A percentile compares a stretch with the other conserved stretches of the same genome.
phyloP scores from a whole-genome alignment of 2,113 vertebrate species.

The Fulmarus glacialis region DNA sequence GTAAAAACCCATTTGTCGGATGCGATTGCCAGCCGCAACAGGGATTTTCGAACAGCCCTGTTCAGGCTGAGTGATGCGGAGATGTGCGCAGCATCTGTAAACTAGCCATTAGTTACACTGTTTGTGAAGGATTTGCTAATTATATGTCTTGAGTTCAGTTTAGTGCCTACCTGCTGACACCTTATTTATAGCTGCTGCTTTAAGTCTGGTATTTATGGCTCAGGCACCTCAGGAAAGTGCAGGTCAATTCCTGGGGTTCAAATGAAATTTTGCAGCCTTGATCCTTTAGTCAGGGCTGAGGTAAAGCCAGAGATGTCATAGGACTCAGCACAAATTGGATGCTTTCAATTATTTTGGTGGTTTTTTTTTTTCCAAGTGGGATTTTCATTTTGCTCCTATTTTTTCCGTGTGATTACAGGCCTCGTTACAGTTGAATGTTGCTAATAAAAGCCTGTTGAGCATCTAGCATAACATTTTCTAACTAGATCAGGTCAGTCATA shows the following conservation, averaged over 20 bases:
- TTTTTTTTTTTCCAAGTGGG: neutral
- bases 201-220: neutral
- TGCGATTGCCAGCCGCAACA: neutral
- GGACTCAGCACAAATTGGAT: neutral
- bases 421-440: neutral
- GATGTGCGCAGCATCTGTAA: neutral
- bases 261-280: constrained; percentile 1
- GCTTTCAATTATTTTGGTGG: neutral
- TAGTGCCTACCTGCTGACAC: constrained; percentile 24
- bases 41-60: constrained; percentile 3
- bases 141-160: neutral
- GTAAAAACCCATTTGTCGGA: neutral
- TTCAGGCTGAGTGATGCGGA: neutral
- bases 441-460: neutral
- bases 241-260: neutral
- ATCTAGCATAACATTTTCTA: neutral
- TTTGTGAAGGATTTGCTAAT: constrained; percentile 36
- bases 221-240: neutral
- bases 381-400: neutral
- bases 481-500: neutral
- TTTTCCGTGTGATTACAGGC: neutral
- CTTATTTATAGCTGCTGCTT: neutral
- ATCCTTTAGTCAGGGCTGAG: neutral
- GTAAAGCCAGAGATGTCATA: neutral
- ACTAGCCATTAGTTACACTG: neutral